Conservation (phyloP, 2,113 vertebrate genomes). For the Prionailurus viverrinus region DNA sequence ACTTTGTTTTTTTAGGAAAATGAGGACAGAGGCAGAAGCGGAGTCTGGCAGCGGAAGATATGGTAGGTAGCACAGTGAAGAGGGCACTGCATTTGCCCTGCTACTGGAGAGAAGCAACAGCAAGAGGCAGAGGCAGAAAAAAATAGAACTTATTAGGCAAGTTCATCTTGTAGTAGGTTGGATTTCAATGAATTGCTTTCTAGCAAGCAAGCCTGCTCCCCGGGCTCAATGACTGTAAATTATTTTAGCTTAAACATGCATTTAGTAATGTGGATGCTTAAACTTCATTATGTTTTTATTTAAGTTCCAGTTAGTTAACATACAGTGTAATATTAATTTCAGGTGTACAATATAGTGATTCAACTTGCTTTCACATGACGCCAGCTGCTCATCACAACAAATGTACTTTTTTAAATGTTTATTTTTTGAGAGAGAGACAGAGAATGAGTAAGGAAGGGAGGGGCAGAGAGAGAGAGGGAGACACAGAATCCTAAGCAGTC, state of each 20-base stretch:
- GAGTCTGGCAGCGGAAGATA: not conserved
- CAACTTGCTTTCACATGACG: not conserved
- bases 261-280: not conserved
- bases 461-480: too few relatives aligned
- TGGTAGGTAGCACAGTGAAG: not conserved
- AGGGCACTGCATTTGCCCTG: not conserved
- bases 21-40: not conserved
- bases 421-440: too few relatives aligned
- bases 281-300: not conserved
- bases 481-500: too few relatives aligned
- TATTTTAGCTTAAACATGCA: conserved; percentile 7
- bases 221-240: not conserved
- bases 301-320: not conserved
- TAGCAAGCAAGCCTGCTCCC: not conserved
- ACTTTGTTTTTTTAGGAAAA: not conserved
- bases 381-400: not conserved
- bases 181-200: not conserved
- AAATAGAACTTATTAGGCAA: not conserved
- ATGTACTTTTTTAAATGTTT: not conserved
- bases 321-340: not conserved
- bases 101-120: not conserved
- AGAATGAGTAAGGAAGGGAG: too few relatives aligned
- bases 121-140: not conserved
- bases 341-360: not conserved
- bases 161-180: not conserved